A percentile compares a stretch with the other conserved stretches of the same genome.
Conservation (phyloP, 2,888 invertebrate species). For the Xanthia icteritia region DNA sequence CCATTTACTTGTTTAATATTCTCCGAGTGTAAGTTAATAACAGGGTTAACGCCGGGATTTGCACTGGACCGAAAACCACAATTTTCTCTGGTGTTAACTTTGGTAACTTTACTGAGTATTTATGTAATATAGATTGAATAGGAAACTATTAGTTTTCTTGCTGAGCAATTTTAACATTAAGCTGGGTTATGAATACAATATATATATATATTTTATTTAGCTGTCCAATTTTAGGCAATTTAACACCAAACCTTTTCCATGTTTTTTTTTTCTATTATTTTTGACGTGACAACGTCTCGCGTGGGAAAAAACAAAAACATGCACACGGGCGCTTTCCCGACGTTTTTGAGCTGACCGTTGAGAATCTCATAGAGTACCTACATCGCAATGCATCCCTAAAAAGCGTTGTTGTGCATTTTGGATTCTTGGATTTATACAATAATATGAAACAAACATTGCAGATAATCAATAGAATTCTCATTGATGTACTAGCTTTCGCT, state of each 20-base stretch:
- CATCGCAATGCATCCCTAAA: background rate
- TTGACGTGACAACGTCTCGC: background rate
- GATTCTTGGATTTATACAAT: background rate
- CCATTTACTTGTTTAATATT: background rate
- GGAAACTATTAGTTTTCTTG: background rate
- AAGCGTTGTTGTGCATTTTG: background rate
- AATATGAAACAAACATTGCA: background rate
- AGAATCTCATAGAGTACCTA: background rate
- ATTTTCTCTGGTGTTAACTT: background rate
- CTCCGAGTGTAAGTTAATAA: background rate
- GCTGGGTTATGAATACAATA: background rate
- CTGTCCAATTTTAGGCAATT: background rate
- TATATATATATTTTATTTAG: background rate
- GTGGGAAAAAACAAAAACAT: too few relatives aligned
- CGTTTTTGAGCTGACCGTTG: background rate
- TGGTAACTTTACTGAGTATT: background rate
- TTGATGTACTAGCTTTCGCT: background rate
- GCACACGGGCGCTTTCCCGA: background rate
- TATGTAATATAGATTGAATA: too few relatives aligned
- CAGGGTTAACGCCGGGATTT: background rate
- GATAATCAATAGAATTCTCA: background rate
- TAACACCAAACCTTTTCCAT: background rate
- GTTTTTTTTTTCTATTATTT: background rate
- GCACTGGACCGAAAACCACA: background rate
- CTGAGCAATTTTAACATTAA: background rate